These are phyloP conservation scores for Rana temporaria DNA, from an alignment of 2,113 vertebrate species.

Conservation along the genomic window DNA sequence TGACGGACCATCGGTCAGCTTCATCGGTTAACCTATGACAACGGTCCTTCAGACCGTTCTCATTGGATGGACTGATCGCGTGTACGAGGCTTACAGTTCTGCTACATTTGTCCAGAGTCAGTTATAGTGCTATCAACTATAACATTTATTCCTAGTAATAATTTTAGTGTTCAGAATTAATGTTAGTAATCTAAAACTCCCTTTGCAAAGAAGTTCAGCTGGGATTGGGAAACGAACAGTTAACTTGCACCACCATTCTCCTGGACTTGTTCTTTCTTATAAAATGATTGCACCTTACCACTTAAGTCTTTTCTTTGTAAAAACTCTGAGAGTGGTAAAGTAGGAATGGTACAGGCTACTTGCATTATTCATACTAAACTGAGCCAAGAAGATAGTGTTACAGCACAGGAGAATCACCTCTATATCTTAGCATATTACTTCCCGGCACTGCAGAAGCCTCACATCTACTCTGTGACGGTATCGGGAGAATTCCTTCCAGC, in stretches of 20 bases:
- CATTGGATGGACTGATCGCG: no score
- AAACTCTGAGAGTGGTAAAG: constrained; percentile 80
- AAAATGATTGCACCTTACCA: constrained; percentile 7
- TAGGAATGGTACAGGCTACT: constrained; percentile 75
- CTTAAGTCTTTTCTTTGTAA: constrained; percentile 70
- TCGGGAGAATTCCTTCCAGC: constrained; percentile 13
- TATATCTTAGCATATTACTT: constrained; percentile 70
- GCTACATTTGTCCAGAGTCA: no score
- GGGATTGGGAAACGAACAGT: background rate
- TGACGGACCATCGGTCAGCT: no score
- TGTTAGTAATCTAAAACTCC: no score
- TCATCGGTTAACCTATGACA: no score
- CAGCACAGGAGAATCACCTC: constrained; percentile 71
- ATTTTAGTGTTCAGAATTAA: no score
- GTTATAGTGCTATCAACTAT: no score
- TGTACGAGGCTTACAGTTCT: no score
- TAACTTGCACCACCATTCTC: background rate
- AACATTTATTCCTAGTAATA: no score
- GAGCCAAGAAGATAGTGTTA: constrained; percentile 83
- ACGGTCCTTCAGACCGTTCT: no score
- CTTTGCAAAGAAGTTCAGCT: no score
- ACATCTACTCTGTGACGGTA: constrained; percentile 35
- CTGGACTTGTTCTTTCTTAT: background rate
- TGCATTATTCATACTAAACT: constrained; percentile 87
- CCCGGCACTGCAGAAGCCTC: constrained; percentile 34